These are phyloP conservation scores for Halyomorpha halys DNA, from an alignment of 1,140 invertebrate genomes.

Conservation along the genomic window DNA sequence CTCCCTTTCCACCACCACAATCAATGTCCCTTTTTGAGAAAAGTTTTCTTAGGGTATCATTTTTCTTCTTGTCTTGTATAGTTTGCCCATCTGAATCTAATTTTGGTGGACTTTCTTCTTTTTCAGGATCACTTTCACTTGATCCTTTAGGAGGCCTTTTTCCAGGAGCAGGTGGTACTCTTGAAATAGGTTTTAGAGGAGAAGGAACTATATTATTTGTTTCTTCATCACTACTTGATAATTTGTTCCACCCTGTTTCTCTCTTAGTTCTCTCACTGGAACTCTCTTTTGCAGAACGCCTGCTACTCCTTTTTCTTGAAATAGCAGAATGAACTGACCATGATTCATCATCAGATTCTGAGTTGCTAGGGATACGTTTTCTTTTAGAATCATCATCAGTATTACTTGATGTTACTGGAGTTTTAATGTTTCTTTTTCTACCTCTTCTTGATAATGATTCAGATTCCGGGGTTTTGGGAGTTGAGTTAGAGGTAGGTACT, in stretches of 20 bases:
- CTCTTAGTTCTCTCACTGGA: conserved; percentile 26
- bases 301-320: conserved; percentile 20
- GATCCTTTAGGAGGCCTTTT: conserved; percentile 27
- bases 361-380: conserved; percentile 22
- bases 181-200: conserved; percentile 28
- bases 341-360: conserved; percentile 26
- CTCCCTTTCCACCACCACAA: conserved; percentile 48
- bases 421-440: conserved; percentile 24
- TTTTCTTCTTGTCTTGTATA: conserved; percentile 59
- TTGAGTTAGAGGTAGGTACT: neutral
- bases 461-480: conserved; percentile 17
- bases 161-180: conserved; percentile 27
- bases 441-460: conserved; percentile 15
- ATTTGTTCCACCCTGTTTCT: conserved; percentile 23
- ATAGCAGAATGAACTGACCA: conserved; percentile 3
- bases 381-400: conserved; percentile 29
- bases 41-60: conserved; percentile 51
- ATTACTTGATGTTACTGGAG: conserved; percentile 27
- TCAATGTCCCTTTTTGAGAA: conserved; percentile 49
- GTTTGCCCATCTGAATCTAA: conserved; percentile 45
- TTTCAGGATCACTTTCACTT: conserved; percentile 29
- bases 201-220: conserved; percentile 23
- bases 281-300: conserved; percentile 21
- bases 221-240: conserved; percentile 30
- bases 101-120: conserved; percentile 41